These are phyloP conservation scores for Phymastichus coffea DNA, from an alignment of 1,140 invertebrate species.

Conservation along the genomic window DNA sequence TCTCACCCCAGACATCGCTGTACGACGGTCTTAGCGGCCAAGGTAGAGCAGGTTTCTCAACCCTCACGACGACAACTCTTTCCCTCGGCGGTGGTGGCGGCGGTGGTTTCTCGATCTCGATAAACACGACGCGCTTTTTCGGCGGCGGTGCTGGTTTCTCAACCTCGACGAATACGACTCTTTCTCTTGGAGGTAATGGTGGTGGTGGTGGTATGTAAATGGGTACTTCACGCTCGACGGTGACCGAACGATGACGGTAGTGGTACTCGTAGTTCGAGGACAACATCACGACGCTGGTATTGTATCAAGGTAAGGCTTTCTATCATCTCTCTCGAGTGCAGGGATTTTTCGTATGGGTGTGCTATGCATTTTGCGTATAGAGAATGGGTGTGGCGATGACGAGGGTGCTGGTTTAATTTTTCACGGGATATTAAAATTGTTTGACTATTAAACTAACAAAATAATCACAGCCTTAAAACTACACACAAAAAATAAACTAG, in stretches of 20 bases:
- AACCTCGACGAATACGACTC: not conserved
- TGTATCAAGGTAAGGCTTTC: constrained; percentile 16
- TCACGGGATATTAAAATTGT: too few relatives aligned
- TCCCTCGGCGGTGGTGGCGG: not conserved
- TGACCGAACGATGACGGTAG: not conserved
- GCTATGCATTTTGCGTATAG: too few relatives aligned
- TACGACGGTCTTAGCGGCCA: too few relatives aligned
- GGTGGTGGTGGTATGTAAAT: not conserved
- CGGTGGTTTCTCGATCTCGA: not conserved
- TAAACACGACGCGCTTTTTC: not conserved
- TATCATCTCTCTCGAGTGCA: too few relatives aligned
- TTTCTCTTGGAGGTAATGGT: not conserved
- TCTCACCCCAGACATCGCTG: too few relatives aligned
- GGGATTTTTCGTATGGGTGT: too few relatives aligned
- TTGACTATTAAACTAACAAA: too few relatives aligned
- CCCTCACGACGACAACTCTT: not conserved
- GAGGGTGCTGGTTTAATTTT: too few relatives aligned
- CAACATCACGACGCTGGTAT: not conserved
- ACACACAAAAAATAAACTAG: too few relatives aligned
- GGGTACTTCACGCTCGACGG: constrained; percentile 6
- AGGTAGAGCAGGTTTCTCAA: not conserved
- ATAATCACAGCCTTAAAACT: too few relatives aligned
- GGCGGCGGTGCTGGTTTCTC: not conserved
- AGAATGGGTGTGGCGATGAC: too few relatives aligned
- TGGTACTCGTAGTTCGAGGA: not conserved